Evolutionary conservation across 2,888 invertebrate species (phyloP).

Genomic region (Thereva unica): DNA sequence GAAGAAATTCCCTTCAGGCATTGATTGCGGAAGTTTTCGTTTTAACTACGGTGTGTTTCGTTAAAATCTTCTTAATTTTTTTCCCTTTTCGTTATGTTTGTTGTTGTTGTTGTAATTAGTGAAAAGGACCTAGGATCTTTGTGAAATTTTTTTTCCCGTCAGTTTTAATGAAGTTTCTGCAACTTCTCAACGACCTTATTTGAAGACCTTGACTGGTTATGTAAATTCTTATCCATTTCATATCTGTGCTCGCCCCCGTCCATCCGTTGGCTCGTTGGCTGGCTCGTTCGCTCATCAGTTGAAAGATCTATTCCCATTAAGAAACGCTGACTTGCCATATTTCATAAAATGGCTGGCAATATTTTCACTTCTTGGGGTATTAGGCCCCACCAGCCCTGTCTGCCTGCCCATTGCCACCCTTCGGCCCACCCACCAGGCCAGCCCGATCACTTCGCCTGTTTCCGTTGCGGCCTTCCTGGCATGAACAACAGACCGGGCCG

Average conservation of each 20-base stretch:
- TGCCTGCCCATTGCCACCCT: background rate
- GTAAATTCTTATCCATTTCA: slow-evolving; percentile 1
- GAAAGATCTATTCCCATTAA: slow-evolving; percentile 21
- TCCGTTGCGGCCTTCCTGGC: too few species aligned
- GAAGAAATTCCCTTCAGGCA: too few species aligned
- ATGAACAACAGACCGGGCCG: too few species aligned
- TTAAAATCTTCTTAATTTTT: too few species aligned
- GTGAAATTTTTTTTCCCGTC: too few species aligned
- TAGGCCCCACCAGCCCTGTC: background rate
- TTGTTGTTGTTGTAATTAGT: too few species aligned
- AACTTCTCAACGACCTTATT: background rate
- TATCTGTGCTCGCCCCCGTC: background rate
- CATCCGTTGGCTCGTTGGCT: slow-evolving; percentile 18
- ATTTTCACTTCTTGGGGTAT: slow-evolving; percentile 1
- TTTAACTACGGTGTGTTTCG: too few species aligned
- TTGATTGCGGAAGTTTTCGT: too few species aligned
- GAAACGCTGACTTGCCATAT: slow-evolving; percentile 26
- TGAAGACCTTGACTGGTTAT: slow-evolving; percentile 5
- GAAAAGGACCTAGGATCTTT: too few species aligned
- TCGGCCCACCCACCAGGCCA: background rate
- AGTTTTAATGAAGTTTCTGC: too few species aligned
- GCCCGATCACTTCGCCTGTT: too few species aligned
- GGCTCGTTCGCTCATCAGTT: slow-evolving; percentile 18
- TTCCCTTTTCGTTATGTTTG: too few species aligned
- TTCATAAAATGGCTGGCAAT: slow-evolving; percentile 30